These are phyloP conservation scores for Thalassophryne amazonica DNA, from an alignment of 2,797 vertebrate genomes.

Conservation along the genomic window DNA sequence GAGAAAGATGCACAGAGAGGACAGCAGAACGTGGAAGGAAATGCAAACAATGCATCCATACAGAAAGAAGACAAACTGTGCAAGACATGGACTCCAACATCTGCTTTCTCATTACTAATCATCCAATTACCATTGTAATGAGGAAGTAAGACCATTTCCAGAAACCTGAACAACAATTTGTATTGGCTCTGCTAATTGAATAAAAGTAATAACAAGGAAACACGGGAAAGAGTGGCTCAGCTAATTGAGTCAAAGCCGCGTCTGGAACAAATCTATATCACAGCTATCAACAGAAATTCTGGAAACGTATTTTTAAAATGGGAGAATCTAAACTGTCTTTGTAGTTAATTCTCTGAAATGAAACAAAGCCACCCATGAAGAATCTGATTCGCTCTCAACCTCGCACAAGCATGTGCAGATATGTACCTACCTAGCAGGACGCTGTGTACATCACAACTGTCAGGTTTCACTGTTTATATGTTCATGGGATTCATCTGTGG, in stretches of 20 bases:
- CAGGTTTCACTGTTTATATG: too few species aligned
- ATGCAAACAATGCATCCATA: conserved; percentile 9
- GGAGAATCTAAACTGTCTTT: too few species aligned
- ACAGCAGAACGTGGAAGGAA: conserved; percentile 5
- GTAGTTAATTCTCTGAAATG: too few species aligned
- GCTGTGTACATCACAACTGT: too few species aligned
- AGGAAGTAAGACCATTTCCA: conserved; percentile 67
- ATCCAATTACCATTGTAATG: conserved; percentile 74
- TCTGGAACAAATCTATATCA: conserved; percentile 14
- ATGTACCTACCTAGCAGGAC: too few species aligned
- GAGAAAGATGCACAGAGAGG: conserved; percentile 1
- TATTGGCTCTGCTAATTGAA: conserved; percentile 61
- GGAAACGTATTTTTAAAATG: too few species aligned
- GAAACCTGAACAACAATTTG: conserved; percentile 44
- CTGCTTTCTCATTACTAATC: conserved; percentile 74
- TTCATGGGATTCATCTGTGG: too few species aligned
- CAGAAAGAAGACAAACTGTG: conserved; percentile 1
- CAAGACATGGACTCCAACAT: conserved; percentile 48
- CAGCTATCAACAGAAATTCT: conserved; percentile 16
- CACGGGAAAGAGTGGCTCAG: conserved; percentile 55
- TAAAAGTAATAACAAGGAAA: conserved; percentile 54
- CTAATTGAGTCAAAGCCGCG: conserved; percentile 43
- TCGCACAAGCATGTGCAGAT: too few species aligned
- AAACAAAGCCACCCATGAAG: too few species aligned
- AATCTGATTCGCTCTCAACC: too few species aligned